phyloP scores from a whole-genome alignment of 2,888 invertebrate species.

The Malacosoma neustria region DNA sequence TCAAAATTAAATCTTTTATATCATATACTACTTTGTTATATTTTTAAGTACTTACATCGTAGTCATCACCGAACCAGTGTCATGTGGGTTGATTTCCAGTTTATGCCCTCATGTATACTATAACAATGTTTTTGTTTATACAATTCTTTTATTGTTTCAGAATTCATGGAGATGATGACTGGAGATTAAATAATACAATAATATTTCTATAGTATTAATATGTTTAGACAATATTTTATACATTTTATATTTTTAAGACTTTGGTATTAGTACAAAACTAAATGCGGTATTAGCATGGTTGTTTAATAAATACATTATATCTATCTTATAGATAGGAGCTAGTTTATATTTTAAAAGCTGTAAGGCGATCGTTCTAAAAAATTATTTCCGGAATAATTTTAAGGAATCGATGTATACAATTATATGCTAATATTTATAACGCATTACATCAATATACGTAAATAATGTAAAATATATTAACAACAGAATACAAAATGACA shows the following conservation, averaged over 20 bases:
- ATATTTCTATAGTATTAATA: slow-evolving; percentile 37
- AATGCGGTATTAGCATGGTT: slow-evolving; percentile 65
- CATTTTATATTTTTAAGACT: slow-evolving; percentile 44
- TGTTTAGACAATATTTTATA: slow-evolving; percentile 46
- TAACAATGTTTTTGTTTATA: no score
- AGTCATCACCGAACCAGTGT: no score
- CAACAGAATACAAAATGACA: not conserved
- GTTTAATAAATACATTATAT: slow-evolving; percentile 31
- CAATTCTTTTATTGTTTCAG: slow-evolving; percentile 65
- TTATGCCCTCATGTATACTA: no score
- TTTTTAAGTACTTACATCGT: no score
- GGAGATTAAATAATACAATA: slow-evolving; percentile 78
- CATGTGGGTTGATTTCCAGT: no score
- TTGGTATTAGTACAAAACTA: slow-evolving; percentile 56
- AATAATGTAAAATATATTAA: not conserved
- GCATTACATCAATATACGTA: slow-evolving; percentile 26
- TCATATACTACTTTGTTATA: not conserved
- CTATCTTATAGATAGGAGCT: slow-evolving; percentile 61
- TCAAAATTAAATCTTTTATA: no score
- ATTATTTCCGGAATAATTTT: slow-evolving; percentile 66
- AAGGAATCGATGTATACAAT: slow-evolving; percentile 37
- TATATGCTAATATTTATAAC: slow-evolving; percentile 62
- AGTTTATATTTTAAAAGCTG: slow-evolving; percentile 24
- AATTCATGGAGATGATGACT: slow-evolving; percentile 97
- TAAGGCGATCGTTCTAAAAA: slow-evolving; percentile 48